These are phyloP conservation scores for Gobiocypris rarus DNA, from an alignment of 2,113 vertebrate species.

Conservation along the genomic window DNA sequence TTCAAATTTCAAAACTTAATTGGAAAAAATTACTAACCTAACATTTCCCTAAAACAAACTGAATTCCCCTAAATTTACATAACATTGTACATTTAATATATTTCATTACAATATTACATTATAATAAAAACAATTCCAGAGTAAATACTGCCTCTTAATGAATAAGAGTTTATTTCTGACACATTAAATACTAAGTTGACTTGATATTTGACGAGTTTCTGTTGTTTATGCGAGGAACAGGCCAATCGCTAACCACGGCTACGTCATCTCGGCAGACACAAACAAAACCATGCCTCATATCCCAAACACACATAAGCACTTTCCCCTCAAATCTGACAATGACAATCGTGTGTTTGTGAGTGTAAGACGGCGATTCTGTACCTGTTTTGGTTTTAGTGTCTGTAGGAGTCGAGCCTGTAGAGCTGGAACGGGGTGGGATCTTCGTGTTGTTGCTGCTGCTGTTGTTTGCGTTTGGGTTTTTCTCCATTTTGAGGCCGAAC, in stretches of 20 bases:
- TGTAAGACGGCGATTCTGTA: conserved; percentile 59
- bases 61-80: background rate
- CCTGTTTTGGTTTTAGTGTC: conserved; percentile 97
- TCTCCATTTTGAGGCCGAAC: conserved; percentile 86
- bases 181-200: background rate
- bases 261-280: conserved; percentile 6
- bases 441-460: conserved; percentile 66
- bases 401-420: conserved; percentile 83
- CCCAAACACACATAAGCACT: background rate
- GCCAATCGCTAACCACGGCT: background rate
- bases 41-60: background rate
- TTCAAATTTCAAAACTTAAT: too few relatives aligned
- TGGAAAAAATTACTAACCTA: background rate
- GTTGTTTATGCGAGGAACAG: background rate
- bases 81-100: background rate
- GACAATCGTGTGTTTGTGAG: background rate
- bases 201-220: background rate
- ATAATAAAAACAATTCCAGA: background rate
- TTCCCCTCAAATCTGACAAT: background rate
- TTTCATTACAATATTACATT: background rate
- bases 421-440: conserved; percentile 86
- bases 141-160: background rate
- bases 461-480: conserved; percentile 83
- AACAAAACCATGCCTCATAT: background rate
- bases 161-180: background rate